Percentiles rank a stretch among this genome's conserved stretches.
These are phyloP conservation scores for Mystacornis crossleyi DNA, from an alignment of 2,113 vertebrate genomes.

Conservation along the genomic window DNA sequence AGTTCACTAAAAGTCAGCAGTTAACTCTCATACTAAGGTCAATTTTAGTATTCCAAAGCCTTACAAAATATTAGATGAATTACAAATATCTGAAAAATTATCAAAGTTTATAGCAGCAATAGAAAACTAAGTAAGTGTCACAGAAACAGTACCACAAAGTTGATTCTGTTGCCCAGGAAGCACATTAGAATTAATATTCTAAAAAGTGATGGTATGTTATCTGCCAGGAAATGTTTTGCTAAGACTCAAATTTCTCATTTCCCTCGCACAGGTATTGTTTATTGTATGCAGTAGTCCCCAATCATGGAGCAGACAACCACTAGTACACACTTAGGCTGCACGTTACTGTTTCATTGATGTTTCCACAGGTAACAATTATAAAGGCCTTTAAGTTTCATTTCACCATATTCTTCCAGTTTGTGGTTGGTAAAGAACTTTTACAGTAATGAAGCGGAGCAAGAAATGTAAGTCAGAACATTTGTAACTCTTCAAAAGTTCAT, in stretches of 20 bases:
- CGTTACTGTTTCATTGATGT: not conserved
- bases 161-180: not conserved
- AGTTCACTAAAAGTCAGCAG: not conserved
- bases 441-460: not conserved
- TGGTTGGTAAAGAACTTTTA: not conserved
- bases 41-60: not conserved
- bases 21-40: not conserved
- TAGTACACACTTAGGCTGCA: not conserved
- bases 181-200: not conserved
- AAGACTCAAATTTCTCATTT: not conserved
- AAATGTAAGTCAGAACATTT: not conserved
- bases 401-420: not conserved
- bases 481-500: not conserved
- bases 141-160: not conserved
- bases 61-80: not conserved
- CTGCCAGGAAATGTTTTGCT: not conserved
- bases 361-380: not conserved
- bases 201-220: not conserved
- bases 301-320: not conserved
- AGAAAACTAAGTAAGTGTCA: not conserved
- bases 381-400: not conserved
- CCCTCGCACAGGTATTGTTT: not conserved
- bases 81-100: not conserved
- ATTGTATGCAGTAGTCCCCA: not conserved
- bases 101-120: not conserved